Evolutionary conservation across 1,140 invertebrate species (phyloP).

Genomic region (Asbolus verrucosus): DNA sequence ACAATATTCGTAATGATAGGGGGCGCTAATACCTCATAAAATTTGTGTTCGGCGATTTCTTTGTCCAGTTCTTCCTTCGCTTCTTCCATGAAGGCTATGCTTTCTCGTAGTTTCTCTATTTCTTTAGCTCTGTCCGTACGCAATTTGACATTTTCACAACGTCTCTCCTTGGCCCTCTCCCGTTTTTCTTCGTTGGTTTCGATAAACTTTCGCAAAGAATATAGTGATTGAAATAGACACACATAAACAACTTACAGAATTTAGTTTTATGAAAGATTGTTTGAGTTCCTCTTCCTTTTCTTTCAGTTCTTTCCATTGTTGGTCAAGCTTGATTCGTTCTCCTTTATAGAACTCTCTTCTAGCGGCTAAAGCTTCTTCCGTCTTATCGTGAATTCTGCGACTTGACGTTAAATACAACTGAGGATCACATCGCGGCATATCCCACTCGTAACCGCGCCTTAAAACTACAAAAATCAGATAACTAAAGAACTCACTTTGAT

Average conservation of each 20-base stretch:
- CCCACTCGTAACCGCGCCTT: conserved; percentile 41
- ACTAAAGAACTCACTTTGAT: too few relatives aligned
- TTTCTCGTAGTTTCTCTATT: conserved; percentile 3
- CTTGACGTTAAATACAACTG: not conserved
- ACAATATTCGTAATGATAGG: too few relatives aligned
- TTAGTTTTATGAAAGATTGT: conserved; percentile 48
- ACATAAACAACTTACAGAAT: conserved; percentile 33
- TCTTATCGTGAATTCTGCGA: conserved; percentile 14
- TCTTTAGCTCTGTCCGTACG: conserved; percentile 11
- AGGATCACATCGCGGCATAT: conserved; percentile 9
- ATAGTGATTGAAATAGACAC: not conserved
- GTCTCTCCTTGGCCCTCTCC: conserved; percentile 41
- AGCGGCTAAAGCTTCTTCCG: not conserved
- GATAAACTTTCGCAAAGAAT: conserved; percentile 43
- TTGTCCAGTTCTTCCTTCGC: conserved; percentile 2
- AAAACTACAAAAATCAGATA: conserved; percentile 2
- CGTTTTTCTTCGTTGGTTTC: conserved; percentile 49
- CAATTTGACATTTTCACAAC: conserved; percentile 8
- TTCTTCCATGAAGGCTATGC: not conserved
- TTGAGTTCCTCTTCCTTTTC: conserved; percentile 28
- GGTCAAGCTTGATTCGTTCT: conserved; percentile 2
- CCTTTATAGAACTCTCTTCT: conserved; percentile 13
- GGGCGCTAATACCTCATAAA: not conserved
- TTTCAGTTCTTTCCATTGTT: conserved; percentile 41
- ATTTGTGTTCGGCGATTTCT: not conserved